Percentiles rank a stretch among this genome's conserved stretches.
Conservation (phyloP, 2,888 invertebrate species). For the Nephrotoma flavescens region DNA sequence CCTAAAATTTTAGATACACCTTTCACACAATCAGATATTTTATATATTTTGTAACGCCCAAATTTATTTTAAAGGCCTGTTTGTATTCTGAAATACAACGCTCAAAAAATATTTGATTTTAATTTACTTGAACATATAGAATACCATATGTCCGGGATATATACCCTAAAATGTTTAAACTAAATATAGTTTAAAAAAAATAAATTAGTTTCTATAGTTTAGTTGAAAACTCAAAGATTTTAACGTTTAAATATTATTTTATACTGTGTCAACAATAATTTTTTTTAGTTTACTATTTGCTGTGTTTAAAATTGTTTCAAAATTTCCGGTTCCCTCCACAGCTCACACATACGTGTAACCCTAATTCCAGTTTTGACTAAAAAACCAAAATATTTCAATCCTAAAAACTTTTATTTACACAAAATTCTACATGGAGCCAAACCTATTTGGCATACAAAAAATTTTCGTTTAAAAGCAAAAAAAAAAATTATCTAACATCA, state of each 20-base stretch:
- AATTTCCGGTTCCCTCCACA: background rate
- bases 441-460: background rate
- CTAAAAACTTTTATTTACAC: background rate
- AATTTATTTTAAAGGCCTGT: no score
- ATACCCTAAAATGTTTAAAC: background rate
- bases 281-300: background rate
- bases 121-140: no score
- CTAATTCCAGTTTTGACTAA: background rate
- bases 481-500: background rate
- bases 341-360: background rate
- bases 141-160: background rate
- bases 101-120: no score
- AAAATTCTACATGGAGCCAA: background rate
- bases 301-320: background rate
- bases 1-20: no score
- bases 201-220: background rate
- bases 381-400: background rate
- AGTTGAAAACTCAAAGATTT: background rate
- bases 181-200: no score
- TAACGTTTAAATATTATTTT: background rate
- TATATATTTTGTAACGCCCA: no score
- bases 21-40: no score
- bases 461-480: background rate
- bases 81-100: no score
- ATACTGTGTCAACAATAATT: background rate